Percentiles rank a stretch among this genome's conserved stretches.
These are phyloP conservation scores for Drosophila antonietae DNA, from an alignment of 2,888 invertebrate genomes.

Conservation along the genomic window DNA sequence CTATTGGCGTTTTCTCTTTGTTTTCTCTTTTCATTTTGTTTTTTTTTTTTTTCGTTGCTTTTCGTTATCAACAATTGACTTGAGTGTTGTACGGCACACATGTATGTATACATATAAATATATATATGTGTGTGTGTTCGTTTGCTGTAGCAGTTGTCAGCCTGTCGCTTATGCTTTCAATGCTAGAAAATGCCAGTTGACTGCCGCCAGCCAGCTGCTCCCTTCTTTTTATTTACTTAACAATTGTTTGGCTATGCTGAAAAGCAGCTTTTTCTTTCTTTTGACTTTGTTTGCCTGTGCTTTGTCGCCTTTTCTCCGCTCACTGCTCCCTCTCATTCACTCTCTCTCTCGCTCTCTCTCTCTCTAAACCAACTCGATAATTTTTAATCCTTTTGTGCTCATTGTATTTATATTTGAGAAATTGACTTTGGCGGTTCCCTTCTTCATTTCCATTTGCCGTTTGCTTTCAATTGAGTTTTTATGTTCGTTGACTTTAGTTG, in stretches of 20 bases:
- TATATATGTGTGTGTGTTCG: neutral
- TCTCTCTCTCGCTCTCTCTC: neutral
- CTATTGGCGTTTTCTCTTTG: conserved; percentile 18
- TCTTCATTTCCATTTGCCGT: conserved; percentile 33
- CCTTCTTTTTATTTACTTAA: conserved; percentile 44
- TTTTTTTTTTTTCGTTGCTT: conserved; percentile 33
- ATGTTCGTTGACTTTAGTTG: conserved; percentile 53
- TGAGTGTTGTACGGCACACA: conserved; percentile 45
- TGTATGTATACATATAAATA: neutral
- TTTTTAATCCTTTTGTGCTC: conserved; percentile 71
- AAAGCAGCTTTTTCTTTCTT: conserved; percentile 42
- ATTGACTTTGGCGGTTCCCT: conserved; percentile 59
- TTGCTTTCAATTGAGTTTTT: conserved; percentile 56
- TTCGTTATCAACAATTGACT: conserved; percentile 71
- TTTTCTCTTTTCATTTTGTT: conserved; percentile 21
- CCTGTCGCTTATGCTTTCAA: conserved; percentile 41
- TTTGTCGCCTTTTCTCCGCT: neutral
- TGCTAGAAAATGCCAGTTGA: conserved; percentile 51
- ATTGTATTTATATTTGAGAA: conserved; percentile 59
- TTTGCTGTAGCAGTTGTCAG: conserved; percentile 29
- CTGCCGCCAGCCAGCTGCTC: conserved; percentile 14
- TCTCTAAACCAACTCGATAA: conserved; percentile 13
- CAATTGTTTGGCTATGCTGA: conserved; percentile 50
- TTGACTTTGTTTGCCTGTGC: conserved; percentile 14
- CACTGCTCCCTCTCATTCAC: neutral